A percentile compares a stretch with the other conserved stretches of the same genome.
Evolutionary conservation across 2,113 vertebrate species (phyloP).

Genomic region (Solea senegalensis): DNA sequence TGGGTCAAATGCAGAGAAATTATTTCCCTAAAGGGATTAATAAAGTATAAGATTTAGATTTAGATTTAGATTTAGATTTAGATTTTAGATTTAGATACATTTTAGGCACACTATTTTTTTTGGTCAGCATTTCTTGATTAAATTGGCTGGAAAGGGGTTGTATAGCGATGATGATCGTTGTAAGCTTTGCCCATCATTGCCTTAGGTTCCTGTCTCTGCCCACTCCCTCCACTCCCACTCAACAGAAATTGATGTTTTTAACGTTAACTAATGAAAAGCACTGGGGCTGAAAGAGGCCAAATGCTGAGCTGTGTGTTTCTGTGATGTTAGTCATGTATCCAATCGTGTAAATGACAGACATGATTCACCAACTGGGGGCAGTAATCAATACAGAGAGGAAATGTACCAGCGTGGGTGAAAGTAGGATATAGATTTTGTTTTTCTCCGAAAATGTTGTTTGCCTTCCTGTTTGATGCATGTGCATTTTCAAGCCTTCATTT

Average conservation of each 20-base stretch:
- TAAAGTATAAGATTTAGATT: too few species aligned
- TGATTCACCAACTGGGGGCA: conserved; percentile 20
- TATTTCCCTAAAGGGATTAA: too few species aligned
- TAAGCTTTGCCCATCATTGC: not conserved
- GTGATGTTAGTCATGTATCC: conserved; percentile 25
- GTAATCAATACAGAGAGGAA: conserved; percentile 58
- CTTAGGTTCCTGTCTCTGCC: conserved; percentile 3
- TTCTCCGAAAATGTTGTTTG: not conserved
- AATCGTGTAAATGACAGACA: conserved; percentile 43
- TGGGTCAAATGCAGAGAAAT: too few species aligned
- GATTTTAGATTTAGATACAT: not conserved
- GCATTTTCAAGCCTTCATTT: conserved; percentile 21
- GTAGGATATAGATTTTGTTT: conserved; percentile 19
- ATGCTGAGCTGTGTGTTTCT: conserved; percentile 62
- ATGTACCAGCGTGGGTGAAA: conserved; percentile 32
- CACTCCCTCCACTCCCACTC: not conserved
- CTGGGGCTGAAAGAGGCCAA: conserved; percentile 23
- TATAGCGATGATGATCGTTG: not conserved
- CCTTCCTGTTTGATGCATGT: conserved; percentile 19
- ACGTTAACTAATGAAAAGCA: conserved; percentile 52
- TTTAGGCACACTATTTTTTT: not conserved
- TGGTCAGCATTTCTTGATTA: not conserved
- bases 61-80: too few species aligned
- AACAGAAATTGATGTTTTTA: conserved; percentile 34
- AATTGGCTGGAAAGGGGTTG: conserved; percentile 7